These are phyloP conservation scores for Peromyscus nudipes DNA, from an alignment of 2,797 vertebrate species.

Conservation along the genomic window DNA sequence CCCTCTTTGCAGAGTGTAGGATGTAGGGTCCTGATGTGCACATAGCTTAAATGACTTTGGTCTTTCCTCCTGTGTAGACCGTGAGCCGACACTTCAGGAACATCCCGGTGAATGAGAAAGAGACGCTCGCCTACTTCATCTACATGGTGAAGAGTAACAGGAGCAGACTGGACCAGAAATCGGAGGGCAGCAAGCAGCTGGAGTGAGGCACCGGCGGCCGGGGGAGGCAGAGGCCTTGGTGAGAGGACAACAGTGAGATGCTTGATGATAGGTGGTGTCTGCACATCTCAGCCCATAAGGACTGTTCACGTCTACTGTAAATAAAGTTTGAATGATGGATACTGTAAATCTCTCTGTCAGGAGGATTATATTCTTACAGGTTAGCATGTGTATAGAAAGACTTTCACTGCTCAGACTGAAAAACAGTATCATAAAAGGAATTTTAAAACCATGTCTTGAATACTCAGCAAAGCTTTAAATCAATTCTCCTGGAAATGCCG, in stretches of 20 bases:
- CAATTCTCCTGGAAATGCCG: slow-evolving; percentile 76
- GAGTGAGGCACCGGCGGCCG: slow-evolving; percentile 89
- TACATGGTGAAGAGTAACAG: slow-evolving; percentile 99
- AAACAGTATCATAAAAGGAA: slow-evolving; percentile 81
- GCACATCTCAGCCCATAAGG: slow-evolving; percentile 84
- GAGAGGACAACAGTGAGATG: slow-evolving; percentile 49
- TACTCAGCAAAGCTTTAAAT: slow-evolving; percentile 75
- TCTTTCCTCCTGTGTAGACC: slow-evolving; percentile 89
- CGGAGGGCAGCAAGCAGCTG: slow-evolving; percentile 94
- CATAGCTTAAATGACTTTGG: slow-evolving; percentile 69
- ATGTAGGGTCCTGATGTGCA: background rate
- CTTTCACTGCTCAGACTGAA: slow-evolving; percentile 80
- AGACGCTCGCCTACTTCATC: slow-evolving; percentile 98
- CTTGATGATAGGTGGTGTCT: slow-evolving; percentile 80
- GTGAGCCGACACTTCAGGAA: slow-evolving; percentile 99
- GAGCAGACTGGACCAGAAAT: slow-evolving; percentile 97
- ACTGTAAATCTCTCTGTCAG: slow-evolving; percentile 84
- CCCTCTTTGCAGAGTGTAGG: background rate
- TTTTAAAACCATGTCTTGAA: slow-evolving; percentile 63
- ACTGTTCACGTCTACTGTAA: slow-evolving; percentile 87
- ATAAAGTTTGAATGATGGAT: slow-evolving; percentile 86
- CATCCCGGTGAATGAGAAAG: slow-evolving; percentile 99
- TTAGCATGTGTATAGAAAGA: slow-evolving; percentile 86
- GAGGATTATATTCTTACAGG: slow-evolving; percentile 84
- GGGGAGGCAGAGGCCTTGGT: background rate